Evolutionary conservation across 1,140 invertebrate genomes (phyloP), one percentile per base, ranked within the genome.

Genomic region (Drosophila kepulauana): DNA sequence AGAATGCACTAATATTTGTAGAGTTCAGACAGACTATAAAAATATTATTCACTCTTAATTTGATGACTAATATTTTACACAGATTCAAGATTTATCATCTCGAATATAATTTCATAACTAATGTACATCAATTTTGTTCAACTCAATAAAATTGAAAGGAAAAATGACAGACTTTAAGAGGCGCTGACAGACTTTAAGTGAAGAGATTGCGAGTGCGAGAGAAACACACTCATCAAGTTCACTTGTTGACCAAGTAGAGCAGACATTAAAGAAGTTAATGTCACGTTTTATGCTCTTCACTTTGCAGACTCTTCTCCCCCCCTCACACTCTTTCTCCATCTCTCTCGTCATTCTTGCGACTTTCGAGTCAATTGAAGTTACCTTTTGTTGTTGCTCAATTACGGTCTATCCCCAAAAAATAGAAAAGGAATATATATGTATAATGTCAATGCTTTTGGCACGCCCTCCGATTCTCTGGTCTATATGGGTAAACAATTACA

Each of bases 331-430:
- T 28, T 16, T 58, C 11, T 1, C 56, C 28, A 8, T 41, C 1
- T 4, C 56, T 58, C 38, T 45, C 20, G 10, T 25, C 20, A 25
- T 25, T 25, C 20, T 4, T 25, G 45, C 30, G 49, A 25, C 20
- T 25, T 25, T 30, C 25, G 49, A 52, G 25, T 52, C 49, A 52
- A 28, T 28, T 30, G 49, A 52, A 13, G 25, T 13, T 33, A 28
- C 30, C 67, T 45, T 56, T 70, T 54, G 59, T 63, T 70, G 49
- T 38, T 64, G 59, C 59, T 70, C 67, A 70, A 70, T 70, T 70
- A 70, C 59, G 38, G 59, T 46, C 67, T 35, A 64, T 6, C 59
- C 41, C 38, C 56, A 41, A 38, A 45, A 61, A 68, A 33, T 8
- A 15, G 13, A 38, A 38, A 38, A 38, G 10, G 6, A 38, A 38